phyloP scores from a whole-genome alignment of 2,113 vertebrate species.

The Labrus mixtus region DNA sequence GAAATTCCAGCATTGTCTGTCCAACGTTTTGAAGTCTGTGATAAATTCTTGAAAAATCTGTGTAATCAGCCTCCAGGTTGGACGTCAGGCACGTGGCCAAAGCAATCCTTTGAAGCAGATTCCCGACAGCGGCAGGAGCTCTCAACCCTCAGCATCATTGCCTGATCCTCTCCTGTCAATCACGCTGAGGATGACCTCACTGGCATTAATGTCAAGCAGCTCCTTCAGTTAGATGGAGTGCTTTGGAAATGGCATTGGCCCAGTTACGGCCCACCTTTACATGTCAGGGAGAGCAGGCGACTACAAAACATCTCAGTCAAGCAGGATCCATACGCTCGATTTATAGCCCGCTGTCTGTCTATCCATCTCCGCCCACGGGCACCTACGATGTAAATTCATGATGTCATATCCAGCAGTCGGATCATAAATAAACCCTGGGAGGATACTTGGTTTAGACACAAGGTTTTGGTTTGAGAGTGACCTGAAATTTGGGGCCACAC shows the following conservation, averaged over 20 bases:
- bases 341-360: constrained; percentile 51
- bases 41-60: constrained; percentile 39
- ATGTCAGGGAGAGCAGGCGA: constrained; percentile 18
- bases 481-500: constrained; percentile 42
- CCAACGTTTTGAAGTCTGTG: constrained; percentile 22
- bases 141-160: constrained; percentile 24
- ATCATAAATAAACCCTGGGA: constrained; percentile 43
- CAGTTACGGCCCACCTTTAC: constrained; percentile 19
- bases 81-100: constrained; percentile 26
- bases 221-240: constrained; percentile 62
- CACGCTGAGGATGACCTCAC: constrained; percentile 48
- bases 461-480: constrained; percentile 1
- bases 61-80: constrained; percentile 24
- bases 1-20: background rate
- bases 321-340: constrained; percentile 41
- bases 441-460: background rate
- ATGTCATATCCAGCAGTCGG: constrained; percentile 21
- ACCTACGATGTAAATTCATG: constrained; percentile 47
- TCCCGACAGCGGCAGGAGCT: constrained; percentile 36
- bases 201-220: constrained; percentile 46
- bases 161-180: constrained; percentile 57
- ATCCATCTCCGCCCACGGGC: constrained; percentile 54
- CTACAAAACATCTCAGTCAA: constrained; percentile 2
- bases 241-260: constrained; percentile 45
- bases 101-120: constrained; percentile 51